Evolutionary conservation across 2,113 vertebrate species (phyloP).

Genomic region (Cairina moschata): DNA sequence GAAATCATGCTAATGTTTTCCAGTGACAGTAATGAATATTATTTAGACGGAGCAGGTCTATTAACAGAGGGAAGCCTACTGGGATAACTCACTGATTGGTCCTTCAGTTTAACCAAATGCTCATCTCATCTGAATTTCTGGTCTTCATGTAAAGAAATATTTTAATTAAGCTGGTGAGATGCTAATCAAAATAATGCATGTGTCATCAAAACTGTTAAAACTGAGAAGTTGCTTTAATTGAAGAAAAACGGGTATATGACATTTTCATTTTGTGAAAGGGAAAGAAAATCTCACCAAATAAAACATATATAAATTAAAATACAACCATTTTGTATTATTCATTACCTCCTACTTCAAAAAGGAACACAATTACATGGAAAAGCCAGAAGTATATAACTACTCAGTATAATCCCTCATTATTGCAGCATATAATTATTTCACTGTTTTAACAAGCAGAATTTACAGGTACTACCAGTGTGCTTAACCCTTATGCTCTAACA

Average conservation of each 20-base stretch:
- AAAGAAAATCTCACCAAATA: not conserved
- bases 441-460: slow-evolving; percentile 1
- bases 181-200: not conserved
- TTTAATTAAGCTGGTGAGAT: not conserved
- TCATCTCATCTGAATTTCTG: not conserved
- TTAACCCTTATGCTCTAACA: slow-evolving; percentile 17
- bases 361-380: not conserved
- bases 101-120: slow-evolving; percentile 4
- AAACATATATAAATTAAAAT: not conserved
- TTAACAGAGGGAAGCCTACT: not conserved
- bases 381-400: not conserved
- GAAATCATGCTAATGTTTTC: not conserved
- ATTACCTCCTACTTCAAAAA: not conserved
- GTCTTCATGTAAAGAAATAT: not conserved
- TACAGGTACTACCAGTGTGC: not conserved
- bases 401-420: not conserved
- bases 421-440: not conserved
- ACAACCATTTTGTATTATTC: not conserved
- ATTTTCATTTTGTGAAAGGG: not conserved
- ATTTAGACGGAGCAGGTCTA: slow-evolving; percentile 6
- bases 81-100: not conserved
- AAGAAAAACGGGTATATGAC: not conserved
- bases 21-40: not conserved
- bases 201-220: not conserved
- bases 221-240: not conserved